phyloP scores from a whole-genome alignment of 1,140 invertebrate genomes.

The Formica selysi region DNA sequence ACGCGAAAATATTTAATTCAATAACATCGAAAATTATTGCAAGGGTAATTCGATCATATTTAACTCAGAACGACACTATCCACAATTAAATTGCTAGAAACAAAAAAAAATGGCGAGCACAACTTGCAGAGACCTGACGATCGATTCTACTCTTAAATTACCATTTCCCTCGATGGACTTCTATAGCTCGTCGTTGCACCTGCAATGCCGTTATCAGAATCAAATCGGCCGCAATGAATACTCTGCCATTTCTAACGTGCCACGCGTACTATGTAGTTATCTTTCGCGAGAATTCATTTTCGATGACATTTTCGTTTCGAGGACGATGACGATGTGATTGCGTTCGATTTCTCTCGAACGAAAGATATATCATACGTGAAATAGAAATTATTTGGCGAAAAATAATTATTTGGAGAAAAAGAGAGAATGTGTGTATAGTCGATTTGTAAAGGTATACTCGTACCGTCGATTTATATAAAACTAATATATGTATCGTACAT shows the following conservation, averaged over 20 bases:
- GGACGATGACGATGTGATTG: constrained; percentile 36
- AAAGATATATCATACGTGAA: background rate
- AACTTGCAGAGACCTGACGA: constrained; percentile 15
- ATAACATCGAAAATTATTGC: background rate
- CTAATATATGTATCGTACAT: constrained; percentile 48
- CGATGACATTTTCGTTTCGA: constrained; percentile 64
- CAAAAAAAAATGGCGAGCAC: constrained; percentile 23
- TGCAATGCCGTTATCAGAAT: constrained; percentile 56
- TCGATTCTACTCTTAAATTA: constrained; percentile 55
- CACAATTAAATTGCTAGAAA: constrained; percentile 12
- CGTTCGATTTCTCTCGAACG: background rate
- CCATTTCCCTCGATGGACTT: constrained; percentile 21
- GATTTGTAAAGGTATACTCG: background rate
- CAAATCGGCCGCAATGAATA: constrained; percentile 40
- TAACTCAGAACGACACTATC: background rate
- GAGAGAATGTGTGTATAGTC: background rate
- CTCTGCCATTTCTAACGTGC: constrained; percentile 36
- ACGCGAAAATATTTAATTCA: background rate
- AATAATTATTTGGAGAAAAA: constrained; percentile 4
- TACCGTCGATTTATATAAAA: background rate
- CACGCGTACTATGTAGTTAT: background rate
- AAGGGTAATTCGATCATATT: background rate
- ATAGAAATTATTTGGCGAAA: background rate
- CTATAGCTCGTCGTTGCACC: constrained; percentile 37
- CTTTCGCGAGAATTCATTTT: constrained; percentile 58